Percentiles rank a stretch among this genome's conserved stretches.
Conservation (phyloP, 2,113 vertebrate genomes). For the Ahaetulla prasina region DNA sequence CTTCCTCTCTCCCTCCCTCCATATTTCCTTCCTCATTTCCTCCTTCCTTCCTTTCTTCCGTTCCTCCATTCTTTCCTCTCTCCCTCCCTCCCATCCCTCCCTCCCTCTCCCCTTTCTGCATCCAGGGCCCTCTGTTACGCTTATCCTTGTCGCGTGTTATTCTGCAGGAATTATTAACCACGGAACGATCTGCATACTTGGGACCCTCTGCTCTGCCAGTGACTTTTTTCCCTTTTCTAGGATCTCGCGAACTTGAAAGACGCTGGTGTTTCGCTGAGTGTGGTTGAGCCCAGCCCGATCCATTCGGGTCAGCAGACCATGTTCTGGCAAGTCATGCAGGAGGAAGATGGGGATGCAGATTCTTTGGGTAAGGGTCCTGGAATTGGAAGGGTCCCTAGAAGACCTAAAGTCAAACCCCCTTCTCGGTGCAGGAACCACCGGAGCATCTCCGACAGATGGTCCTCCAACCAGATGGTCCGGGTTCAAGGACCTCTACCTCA, state of each 20-base stretch:
- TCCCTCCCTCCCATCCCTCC: background rate
- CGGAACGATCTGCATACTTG: accelerated
- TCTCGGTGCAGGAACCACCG: background rate
- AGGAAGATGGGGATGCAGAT: background rate
- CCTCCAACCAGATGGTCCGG: background rate
- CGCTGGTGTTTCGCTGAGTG: background rate
- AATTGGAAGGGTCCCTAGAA: background rate
- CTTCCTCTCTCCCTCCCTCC: accelerated
- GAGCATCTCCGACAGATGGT: background rate
- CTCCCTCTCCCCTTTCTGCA: background rate
- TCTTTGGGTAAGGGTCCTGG: slow-evolving; percentile 4
- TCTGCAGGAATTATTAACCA: background rate
- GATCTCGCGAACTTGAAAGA: background rate
- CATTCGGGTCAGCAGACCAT: background rate
- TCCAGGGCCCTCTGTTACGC: background rate
- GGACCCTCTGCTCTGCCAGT: background rate
- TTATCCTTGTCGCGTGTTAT: background rate
- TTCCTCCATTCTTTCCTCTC: accelerated
- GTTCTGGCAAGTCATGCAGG: slow-evolving; percentile 32
- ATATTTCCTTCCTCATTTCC: too few relatives aligned
- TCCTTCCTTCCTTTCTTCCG: accelerated
- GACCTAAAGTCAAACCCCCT: background rate
- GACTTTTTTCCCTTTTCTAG: background rate
- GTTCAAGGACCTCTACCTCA: background rate
- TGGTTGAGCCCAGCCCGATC: background rate